Conservation (phyloP, 2,888 invertebrate species). For the Callimorpha dominula region DNA sequence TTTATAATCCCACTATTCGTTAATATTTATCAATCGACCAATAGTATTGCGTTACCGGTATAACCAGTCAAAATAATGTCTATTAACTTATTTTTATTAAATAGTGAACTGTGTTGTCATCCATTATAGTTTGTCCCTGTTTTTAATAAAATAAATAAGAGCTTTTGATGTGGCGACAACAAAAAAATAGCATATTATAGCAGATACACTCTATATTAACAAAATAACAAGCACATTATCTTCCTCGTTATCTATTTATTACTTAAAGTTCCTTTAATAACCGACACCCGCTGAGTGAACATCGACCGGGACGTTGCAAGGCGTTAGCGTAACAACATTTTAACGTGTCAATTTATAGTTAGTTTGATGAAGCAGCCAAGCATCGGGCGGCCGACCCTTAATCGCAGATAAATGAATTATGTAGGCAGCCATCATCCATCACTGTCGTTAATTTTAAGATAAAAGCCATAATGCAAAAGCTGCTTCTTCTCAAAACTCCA, state of each 20-base stretch:
- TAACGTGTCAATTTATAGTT: conserved; percentile 60
- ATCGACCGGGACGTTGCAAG: conserved; percentile 30
- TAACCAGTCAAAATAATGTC: no score
- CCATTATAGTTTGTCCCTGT: no score
- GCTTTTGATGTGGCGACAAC: no score
- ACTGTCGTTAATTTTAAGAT: conserved; percentile 80
- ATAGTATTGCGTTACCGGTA: no score
- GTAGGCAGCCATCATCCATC: conserved; percentile 72
- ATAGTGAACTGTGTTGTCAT: no score
- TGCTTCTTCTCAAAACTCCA: conserved; percentile 48
- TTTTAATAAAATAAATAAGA: no score
- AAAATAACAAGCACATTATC: conserved; percentile 1
- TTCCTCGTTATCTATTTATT: neutral
- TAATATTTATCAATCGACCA: no score
- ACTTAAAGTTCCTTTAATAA: conserved; percentile 5
- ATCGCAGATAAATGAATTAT: conserved; percentile 81
- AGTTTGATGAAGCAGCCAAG: conserved; percentile 57
- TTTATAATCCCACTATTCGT: no score
- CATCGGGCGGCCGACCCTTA: conserved; percentile 64
- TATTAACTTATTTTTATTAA: no score
- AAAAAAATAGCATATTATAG: no score
- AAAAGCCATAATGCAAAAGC: conserved; percentile 69
- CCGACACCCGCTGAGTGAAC: conserved; percentile 11
- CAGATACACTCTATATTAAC: no score
- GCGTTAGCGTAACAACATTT: conserved; percentile 55